Percentiles rank a stretch among this genome's conserved stretches.
Evolutionary conservation across 2,797 vertebrate genomes (phyloP).

Genomic region (Chaenodraco wilsoni): DNA sequence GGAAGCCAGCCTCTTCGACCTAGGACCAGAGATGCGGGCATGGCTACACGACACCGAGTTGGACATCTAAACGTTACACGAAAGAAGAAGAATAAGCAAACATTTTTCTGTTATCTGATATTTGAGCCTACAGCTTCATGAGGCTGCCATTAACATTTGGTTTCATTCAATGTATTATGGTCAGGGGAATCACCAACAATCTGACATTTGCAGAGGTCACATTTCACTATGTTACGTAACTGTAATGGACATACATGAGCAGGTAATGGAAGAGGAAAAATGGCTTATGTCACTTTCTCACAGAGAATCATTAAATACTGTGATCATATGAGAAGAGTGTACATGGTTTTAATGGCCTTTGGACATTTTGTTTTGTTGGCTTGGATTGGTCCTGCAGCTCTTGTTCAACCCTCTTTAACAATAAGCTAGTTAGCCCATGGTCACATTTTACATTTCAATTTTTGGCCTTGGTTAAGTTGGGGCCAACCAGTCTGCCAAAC

Average conservation of each 20-base stretch:
- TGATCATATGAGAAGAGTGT: not conserved
- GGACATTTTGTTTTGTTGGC: slow-evolving; percentile 4
- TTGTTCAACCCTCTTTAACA: slow-evolving; percentile 15
- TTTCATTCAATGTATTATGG: not conserved
- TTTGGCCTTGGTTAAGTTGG: slow-evolving; percentile 23
- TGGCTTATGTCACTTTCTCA: not conserved
- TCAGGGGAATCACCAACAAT: not conserved
- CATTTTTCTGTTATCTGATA: no score
- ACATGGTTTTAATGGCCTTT: not conserved
- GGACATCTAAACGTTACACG: no score
- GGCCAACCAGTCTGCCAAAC: slow-evolving; percentile 19
- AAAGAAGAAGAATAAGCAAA: no score
- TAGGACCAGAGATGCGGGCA: no score
- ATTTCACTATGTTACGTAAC: not conserved
- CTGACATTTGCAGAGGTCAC: not conserved
- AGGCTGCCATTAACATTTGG: no score
- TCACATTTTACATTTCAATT: slow-evolving; percentile 34
- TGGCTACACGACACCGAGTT: no score
- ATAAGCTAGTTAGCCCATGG: slow-evolving; percentile 4
- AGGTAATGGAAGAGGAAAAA: not conserved
- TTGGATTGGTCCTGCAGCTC: slow-evolving; percentile 16
- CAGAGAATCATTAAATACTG: not conserved
- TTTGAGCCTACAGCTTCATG: no score
- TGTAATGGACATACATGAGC: no score
- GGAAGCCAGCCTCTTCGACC: no score